Evolutionary conservation across 2,888 invertebrate species (phyloP).

Genomic region (Pristionchus maxplancki): DNA sequence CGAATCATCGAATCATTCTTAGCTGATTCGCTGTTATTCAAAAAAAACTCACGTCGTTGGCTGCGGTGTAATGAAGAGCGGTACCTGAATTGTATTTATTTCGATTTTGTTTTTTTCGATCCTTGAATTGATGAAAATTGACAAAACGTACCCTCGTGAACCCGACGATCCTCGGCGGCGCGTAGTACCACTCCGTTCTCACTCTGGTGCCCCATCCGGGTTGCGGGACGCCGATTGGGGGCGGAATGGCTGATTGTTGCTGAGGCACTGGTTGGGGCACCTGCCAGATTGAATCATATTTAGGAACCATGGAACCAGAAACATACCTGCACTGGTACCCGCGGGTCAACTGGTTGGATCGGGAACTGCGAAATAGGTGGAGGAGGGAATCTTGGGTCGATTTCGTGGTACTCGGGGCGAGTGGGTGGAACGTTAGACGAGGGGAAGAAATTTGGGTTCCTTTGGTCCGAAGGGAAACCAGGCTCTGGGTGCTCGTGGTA

Average conservation of each 20-base stretch:
- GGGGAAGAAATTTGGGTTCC: not conserved
- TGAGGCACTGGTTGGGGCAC: not conserved
- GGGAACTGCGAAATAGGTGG: not conserved
- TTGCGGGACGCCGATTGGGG: slow-evolving; percentile 8
- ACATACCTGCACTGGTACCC: not conserved
- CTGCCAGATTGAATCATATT: not conserved
- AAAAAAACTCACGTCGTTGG: not conserved
- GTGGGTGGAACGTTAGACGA: not conserved
- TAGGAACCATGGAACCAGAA: too few species aligned
- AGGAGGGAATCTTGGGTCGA: not conserved
- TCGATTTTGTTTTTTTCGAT: not conserved
- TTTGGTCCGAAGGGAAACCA: not conserved
- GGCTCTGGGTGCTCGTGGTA: not conserved
- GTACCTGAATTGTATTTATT: not conserved
- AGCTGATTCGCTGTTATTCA: too few species aligned
- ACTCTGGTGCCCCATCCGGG: not conserved
- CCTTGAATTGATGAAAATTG: not conserved
- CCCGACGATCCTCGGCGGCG: slow-evolving; percentile 31
- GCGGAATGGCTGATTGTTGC: not conserved
- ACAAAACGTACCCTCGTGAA: slow-evolving; percentile 14
- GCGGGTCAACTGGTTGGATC: not conserved
- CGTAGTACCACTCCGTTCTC: slow-evolving; percentile 36
- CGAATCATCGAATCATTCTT: too few species aligned
- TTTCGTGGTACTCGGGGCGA: slow-evolving; percentile 2
- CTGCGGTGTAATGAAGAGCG: not conserved